Evolutionary conservation across 2,888 invertebrate genomes (phyloP), one percentile per base, ranked within the genome.

Genomic region (Cosmopolites sordidus): DNA sequence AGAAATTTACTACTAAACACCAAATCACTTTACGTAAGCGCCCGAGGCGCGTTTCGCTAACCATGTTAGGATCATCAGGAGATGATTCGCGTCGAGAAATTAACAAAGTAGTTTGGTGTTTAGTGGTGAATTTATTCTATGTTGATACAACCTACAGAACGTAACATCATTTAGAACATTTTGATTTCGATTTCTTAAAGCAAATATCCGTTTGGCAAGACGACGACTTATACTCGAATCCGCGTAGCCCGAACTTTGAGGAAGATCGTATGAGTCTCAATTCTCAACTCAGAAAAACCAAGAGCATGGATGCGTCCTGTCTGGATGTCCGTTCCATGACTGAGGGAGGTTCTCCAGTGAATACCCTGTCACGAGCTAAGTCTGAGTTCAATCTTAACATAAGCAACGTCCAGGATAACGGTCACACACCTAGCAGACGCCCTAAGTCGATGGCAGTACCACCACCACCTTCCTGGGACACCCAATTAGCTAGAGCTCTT

Each of bases 251-350:
- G 15, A 74, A 74, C 59, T 71, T 74, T 48, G 90, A 90, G 59
- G 90, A 91, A 46, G 88, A 88, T 66, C 75, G 83, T 33, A 79
- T 84, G 33, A 89, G 89, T 45, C 79, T 89, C 57, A 83, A 83
- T 30, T 89, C 90, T 2, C 89, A 89, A 64, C 73, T 92, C 63
- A 79, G 92, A 64, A 92, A 92, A 75, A 90, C 92, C 9, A 83
- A 90, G 67, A 91, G 92, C 58, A 89, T 92, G 74, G 92, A 92
- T 69, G 92, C 92, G 1, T 90, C 90, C 2, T 91, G 89, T 67
- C 78, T 91, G 58, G 92, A 92, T 66, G 84, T 92, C 64, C 81
- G 90, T 58, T 84, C 86, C 62, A 79, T 88, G 66, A 81, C 79
- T 39, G 83, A 83, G 50, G 78, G 81, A 48, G 81, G 79, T 27